Conservation (phyloP, 2,888 invertebrate species). For the Cantharis flavilabris region DNA sequence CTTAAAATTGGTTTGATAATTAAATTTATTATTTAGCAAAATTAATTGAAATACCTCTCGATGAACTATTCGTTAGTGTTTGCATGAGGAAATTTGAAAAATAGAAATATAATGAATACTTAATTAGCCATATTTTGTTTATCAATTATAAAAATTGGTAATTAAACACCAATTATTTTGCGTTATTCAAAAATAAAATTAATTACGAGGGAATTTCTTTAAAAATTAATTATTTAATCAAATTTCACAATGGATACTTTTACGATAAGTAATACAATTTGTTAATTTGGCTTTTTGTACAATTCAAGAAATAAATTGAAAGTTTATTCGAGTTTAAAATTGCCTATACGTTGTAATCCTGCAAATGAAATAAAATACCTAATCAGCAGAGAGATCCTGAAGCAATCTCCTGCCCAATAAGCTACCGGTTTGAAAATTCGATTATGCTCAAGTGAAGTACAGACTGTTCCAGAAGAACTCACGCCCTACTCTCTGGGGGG, state of each 20-base stretch:
- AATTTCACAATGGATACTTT: background rate
- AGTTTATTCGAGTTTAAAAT: conserved; percentile 45
- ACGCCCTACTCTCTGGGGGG: conserved; percentile 39
- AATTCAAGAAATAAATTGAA: conserved; percentile 30
- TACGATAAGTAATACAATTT: background rate
- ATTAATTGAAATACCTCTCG: background rate
- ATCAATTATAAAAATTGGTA: background rate
- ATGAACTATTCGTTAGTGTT: background rate
- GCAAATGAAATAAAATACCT: conserved; percentile 54
- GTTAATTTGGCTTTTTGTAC: conserved; percentile 4
- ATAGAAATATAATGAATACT: background rate
- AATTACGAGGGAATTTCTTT: background rate
- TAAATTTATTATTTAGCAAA: background rate
- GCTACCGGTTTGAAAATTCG: conserved; percentile 55
- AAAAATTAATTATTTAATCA: conserved; percentile 1
- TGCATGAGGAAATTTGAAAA: background rate
- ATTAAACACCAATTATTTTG: background rate
- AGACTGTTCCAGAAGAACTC: conserved; percentile 42
- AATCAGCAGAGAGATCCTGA: conserved; percentile 49
- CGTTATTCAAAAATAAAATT: background rate
- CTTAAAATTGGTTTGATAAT: background rate
- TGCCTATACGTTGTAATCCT: conserved; percentile 54
- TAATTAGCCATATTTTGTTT: background rate
- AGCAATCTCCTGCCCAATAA: conserved; percentile 56
- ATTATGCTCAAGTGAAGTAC: conserved; percentile 54